These are phyloP conservation scores for Megaleporinus macrocephalus DNA, from an alignment of 2,113 vertebrate species.

Conservation along the genomic window DNA sequence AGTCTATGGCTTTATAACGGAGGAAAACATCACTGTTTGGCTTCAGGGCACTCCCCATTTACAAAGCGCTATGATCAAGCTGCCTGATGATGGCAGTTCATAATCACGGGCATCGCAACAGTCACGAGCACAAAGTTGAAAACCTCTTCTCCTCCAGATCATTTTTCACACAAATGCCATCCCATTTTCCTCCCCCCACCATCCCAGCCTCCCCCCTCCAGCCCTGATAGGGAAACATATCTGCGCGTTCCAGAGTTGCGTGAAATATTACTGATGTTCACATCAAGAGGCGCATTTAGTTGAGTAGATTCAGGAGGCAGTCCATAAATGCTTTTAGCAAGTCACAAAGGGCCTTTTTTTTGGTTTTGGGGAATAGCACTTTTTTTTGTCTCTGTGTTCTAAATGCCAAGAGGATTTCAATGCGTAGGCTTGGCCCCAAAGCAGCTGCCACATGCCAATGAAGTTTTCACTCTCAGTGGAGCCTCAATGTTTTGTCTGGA, in stretches of 20 bases:
- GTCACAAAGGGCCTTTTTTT: conserved; percentile 5
- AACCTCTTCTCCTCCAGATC: background rate
- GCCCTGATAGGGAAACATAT: background rate
- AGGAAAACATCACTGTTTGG: conserved; percentile 42
- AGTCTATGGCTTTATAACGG: conserved; percentile 48
- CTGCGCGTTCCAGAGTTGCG: background rate
- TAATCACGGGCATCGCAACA: conserved; percentile 18
- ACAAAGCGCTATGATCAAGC: conserved; percentile 46
- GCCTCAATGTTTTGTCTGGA: background rate
- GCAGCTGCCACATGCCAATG: background rate
- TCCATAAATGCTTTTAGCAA: conserved; percentile 32
- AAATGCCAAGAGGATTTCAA: background rate
- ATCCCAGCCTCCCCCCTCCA: too few relatives aligned
- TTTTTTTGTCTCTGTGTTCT: background rate
- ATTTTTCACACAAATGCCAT: background rate
- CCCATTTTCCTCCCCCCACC: background rate
- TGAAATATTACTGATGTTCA: conserved; percentile 10
- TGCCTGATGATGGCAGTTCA: conserved; percentile 42
- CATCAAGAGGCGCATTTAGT: conserved; percentile 27
- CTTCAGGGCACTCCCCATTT: conserved; percentile 52
- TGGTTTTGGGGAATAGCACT: conserved; percentile 1
- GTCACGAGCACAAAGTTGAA: conserved; percentile 23
- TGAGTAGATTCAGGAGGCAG: background rate
- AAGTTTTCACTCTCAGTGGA: background rate
- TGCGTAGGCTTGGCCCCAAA: background rate